Conservation (phyloP, 2,113 vertebrate species). For the Melanerpes aurifrons region DNA sequence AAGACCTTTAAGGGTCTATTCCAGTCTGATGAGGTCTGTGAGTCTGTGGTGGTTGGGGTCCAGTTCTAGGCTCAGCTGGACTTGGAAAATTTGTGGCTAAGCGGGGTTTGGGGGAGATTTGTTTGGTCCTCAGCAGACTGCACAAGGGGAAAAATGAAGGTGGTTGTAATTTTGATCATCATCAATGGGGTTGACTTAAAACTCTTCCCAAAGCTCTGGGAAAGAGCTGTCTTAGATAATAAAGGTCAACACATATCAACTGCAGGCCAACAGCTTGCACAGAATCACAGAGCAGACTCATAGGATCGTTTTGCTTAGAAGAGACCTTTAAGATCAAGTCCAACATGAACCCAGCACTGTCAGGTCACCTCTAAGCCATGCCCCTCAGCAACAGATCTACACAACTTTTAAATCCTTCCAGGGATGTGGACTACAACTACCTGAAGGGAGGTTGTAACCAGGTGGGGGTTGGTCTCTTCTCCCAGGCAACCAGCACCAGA, state of each 20-base stretch:
- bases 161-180: too few species aligned
- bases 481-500: too few species aligned
- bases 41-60: background rate
- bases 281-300: background rate
- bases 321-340: background rate
- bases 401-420: too few species aligned
- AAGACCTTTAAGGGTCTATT: too few species aligned
- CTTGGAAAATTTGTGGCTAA: background rate
- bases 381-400: too few species aligned
- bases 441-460: too few species aligned
- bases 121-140: background rate
- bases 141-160: rapidly evolving
- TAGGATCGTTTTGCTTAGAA: background rate
- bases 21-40: too few species aligned
- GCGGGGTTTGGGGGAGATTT: background rate
- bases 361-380: too few species aligned
- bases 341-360: background rate
- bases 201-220: background rate
- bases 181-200: background rate
- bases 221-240: background rate
- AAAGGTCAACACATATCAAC: background rate
- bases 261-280: background rate
- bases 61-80: background rate
- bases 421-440: too few species aligned
- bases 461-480: too few species aligned